Base-by-base conservation (phyloP, 1,140 invertebrate genomes). In the Augochlora pura region DNA sequence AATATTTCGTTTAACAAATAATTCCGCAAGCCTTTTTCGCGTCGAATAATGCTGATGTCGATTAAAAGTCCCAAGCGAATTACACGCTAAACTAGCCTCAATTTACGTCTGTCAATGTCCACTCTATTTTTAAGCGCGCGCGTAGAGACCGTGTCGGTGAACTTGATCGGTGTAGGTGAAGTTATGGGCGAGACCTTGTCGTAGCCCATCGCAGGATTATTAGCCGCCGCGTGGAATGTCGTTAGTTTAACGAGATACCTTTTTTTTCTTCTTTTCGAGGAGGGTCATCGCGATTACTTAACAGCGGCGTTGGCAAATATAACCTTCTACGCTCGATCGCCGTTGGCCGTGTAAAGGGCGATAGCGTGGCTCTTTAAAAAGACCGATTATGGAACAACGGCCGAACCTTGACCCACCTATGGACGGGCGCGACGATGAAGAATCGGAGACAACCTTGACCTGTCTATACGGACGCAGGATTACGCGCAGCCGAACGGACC, bases 401-500 rank as follows among this genome's bases (percentile, higher is more conserved):
- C 3, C 14, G n/a, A 65, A 57, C 76, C 76, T 78, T 78, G 76
- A 78, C 76, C 69, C 49, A 72, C 60, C 76, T 72, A 23, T 39
- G 21, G 59, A 64, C n/a, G 46, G 18, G 38, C 10, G 57, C 23
- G 21, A 5, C 62, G 49, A 66, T 46, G 59, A 62, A 18, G 18
- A 59, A 52, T 39, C 66, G 66, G 12, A 23, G 2, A 0, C 42
- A 38, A 23, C 66, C 76, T 72, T 78, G 69, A 65, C 76, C 67
- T 39, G 75, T 63, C 66, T 70, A 62, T 59, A 25, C n/a, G 54
- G 8, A 62, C 74, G 66, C 14, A 62, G 16, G 73, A 59, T 68
- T 49, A 18, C 32, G 27, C n/a, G 67, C 49, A 42, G 32, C 27
- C 32, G 59, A 42, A 23, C 39, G 52, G 38, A 14, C 0, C 54